These are phyloP conservation scores for Neodontobutis hainanensis DNA, from an alignment of 2,113 vertebrate species.

Conservation along the genomic window DNA sequence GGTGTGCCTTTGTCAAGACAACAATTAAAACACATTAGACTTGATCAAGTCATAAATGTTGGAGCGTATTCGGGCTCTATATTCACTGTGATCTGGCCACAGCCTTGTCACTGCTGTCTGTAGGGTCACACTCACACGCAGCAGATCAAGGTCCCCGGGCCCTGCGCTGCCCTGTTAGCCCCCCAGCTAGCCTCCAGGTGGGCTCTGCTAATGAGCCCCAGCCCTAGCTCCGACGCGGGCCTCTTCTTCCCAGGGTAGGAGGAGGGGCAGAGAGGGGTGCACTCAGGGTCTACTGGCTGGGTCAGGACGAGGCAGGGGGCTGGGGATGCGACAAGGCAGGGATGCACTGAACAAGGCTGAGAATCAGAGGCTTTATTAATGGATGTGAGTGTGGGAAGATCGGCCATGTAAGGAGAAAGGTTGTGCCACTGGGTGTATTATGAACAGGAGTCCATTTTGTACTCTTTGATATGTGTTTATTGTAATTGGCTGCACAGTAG, in stretches of 20 bases:
- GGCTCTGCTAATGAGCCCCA: constrained; percentile 85
- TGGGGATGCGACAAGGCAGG: constrained; percentile 59
- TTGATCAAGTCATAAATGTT: constrained; percentile 48
- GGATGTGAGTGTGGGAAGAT: constrained; percentile 70
- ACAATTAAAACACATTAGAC: constrained; percentile 71
- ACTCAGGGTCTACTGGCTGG: constrained; percentile 60
- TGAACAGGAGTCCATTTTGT: constrained; percentile 55
- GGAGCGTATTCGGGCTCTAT: constrained; percentile 24
- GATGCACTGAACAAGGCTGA: constrained; percentile 63
- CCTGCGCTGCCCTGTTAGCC: constrained; percentile 70
- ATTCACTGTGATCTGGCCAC: constrained; percentile 10
- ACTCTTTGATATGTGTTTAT: constrained; percentile 67
- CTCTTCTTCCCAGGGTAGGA: constrained; percentile 76
- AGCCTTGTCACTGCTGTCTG: constrained; percentile 67
- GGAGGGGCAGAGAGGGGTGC: constrained; percentile 52
- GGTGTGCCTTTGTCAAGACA: constrained; percentile 30
- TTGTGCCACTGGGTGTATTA: constrained; percentile 61
- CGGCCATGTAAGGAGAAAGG: constrained; percentile 46
- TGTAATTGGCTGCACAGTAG: constrained; percentile 66
- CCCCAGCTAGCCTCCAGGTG: constrained; percentile 83
- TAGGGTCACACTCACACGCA: constrained; percentile 77
- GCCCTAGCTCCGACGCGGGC: constrained; percentile 73
- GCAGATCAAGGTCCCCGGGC: constrained; percentile 82
- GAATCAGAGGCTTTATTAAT: constrained; percentile 67
- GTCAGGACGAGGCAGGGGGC: constrained; percentile 73